Conservation (phyloP, 2,888 invertebrate genomes). For the Imbricaverruca yamaguchii region DNA sequence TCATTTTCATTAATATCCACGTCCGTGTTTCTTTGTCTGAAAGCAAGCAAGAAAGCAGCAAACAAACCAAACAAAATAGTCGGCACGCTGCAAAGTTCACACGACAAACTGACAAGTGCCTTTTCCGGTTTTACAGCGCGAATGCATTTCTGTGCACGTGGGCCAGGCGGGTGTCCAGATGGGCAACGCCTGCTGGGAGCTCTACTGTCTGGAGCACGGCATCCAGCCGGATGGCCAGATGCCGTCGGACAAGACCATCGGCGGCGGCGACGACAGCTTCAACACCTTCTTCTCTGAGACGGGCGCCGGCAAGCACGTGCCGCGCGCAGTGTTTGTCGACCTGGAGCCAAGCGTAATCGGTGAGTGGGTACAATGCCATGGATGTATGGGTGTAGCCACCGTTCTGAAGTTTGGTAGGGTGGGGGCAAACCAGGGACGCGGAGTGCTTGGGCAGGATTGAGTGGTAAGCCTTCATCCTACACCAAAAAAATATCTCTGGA, state of each 20-base stretch:
- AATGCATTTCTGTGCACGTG: constrained; percentile 43
- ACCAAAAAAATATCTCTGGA: too few relatives aligned
- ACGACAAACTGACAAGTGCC: too few relatives aligned
- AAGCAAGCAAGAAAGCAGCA: too few relatives aligned
- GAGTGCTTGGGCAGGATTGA: too few relatives aligned
- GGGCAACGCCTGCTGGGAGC: constrained; percentile 51
- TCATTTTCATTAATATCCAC: too few relatives aligned
- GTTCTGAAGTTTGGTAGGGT: too few relatives aligned
- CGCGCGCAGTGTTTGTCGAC: constrained; percentile 77
- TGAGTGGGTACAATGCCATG: neutral
- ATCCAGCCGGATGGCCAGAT: constrained; percentile 46
- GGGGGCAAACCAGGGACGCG: too few relatives aligned
- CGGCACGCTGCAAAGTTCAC: too few relatives aligned
- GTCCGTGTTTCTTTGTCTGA: too few relatives aligned
- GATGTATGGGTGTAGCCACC: too few relatives aligned
- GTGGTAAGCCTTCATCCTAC: too few relatives aligned
- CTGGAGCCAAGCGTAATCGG: constrained; percentile 76
- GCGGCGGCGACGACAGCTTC: constrained; percentile 56
- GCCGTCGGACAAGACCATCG: constrained; percentile 37
- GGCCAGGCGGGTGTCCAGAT: constrained; percentile 48
- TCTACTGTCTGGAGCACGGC: constrained; percentile 50
- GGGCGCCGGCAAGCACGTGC: constrained; percentile 78
- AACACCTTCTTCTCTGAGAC: constrained; percentile 58
- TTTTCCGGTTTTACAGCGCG: constrained; percentile 25
- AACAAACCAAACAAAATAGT: too few relatives aligned